Evolutionary conservation across 1,140 invertebrate genomes (phyloP).

Genomic region (Pristionchus pacificus): DNA sequence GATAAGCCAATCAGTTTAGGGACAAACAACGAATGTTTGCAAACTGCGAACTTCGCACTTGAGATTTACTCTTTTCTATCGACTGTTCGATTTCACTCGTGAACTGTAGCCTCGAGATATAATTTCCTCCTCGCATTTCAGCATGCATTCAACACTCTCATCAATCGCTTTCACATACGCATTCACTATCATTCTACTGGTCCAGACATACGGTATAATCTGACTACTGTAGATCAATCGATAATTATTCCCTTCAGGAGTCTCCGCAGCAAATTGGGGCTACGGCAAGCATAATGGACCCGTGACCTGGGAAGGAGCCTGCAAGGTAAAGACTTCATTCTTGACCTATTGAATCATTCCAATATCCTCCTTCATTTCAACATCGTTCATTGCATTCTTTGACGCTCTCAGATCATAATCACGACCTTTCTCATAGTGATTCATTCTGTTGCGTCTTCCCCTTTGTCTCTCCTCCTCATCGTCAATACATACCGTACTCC

Average conservation of each 20-base stretch:
- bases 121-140: too few relatives aligned
- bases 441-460: background rate
- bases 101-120: too few relatives aligned
- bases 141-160: too few relatives aligned
- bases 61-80: too few relatives aligned
- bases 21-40: too few relatives aligned
- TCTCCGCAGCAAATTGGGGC: conserved; percentile 34
- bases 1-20: too few relatives aligned
- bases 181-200: background rate
- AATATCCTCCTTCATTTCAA: conserved; percentile 13
- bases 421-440: background rate
- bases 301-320: conserved; percentile 39
- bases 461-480: background rate
- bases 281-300: conserved; percentile 45
- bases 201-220: background rate
- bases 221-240: background rate
- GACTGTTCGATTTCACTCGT: too few relatives aligned
- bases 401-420: background rate
- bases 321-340: conserved; percentile 17
- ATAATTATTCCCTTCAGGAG: background rate
- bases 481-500: background rate
- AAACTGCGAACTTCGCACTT: too few relatives aligned
- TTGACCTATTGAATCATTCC: background rate
- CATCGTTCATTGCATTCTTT: conserved; percentile 8
- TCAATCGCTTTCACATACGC: too few relatives aligned